Percentiles rank a stretch among this genome's conserved stretches.
Evolutionary conservation across 2,113 vertebrate species (phyloP).

Genomic region (Hipposideros armiger): DNA sequence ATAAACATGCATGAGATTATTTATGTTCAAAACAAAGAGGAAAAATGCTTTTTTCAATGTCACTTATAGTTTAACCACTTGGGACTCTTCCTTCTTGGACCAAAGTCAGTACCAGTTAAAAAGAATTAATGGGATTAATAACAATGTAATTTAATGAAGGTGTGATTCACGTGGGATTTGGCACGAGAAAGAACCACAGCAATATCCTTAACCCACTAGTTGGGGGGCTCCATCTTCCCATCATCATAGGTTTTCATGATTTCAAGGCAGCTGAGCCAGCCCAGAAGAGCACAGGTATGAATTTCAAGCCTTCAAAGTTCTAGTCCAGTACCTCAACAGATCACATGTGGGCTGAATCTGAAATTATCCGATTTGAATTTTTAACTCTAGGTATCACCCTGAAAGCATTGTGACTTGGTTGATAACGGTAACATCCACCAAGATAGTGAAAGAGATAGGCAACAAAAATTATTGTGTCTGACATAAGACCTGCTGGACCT

Average conservation of each 20-base stretch:
- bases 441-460: not conserved
- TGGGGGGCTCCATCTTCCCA: not conserved
- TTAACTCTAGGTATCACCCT: not conserved
- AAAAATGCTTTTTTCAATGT: constrained; percentile 20
- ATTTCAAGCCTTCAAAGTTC: not conserved
- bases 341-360: not conserved
- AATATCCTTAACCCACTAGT: not conserved
- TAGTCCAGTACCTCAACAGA: not conserved
- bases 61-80: not conserved
- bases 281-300: not conserved
- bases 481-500: not conserved
- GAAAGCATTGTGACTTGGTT: not conserved
- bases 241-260: not conserved
- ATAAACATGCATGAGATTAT: not conserved
- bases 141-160: not conserved
- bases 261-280: not conserved
- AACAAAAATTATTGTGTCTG: not conserved
- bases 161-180: not conserved
- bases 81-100: constrained; percentile 28
- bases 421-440: not conserved
- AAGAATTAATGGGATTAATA: constrained; percentile 5
- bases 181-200: not conserved
- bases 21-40: not conserved
- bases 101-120: constrained; percentile 11
- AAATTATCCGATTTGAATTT: constrained; percentile 22